Evolutionary conservation across 1,140 invertebrate genomes (phyloP).

Genomic region (Drosophila funebris): DNA sequence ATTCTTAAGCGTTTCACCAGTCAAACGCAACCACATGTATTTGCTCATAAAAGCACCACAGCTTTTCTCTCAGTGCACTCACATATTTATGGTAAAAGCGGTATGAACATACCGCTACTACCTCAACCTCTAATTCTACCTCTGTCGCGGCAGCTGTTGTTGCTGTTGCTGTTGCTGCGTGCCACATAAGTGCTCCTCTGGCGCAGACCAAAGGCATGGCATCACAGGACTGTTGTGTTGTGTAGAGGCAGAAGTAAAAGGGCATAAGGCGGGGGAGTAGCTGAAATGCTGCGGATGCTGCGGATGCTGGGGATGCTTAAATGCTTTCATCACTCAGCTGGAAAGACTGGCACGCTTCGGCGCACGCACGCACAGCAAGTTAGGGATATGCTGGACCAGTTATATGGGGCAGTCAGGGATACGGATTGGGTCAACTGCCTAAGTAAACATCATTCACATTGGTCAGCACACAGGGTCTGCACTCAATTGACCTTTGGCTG

Average conservation of each 20-base stretch:
- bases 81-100: neutral
- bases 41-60: neutral
- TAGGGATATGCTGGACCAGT: neutral
- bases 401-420: neutral
- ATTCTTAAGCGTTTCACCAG: neutral
- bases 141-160: neutral
- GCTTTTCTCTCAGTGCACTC: neutral
- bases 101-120: neutral
- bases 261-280: neutral
- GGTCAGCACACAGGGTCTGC: slow-evolving; percentile 13
- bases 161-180: slow-evolving; percentile 38
- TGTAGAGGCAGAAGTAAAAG: neutral
- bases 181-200: slow-evolving; percentile 63
- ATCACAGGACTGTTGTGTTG: neutral
- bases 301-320: slow-evolving; percentile 58
- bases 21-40: neutral
- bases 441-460: slow-evolving; percentile 40
- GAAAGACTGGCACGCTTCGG: slow-evolving; percentile 68
- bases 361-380: slow-evolving; percentile 55
- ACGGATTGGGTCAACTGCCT: slow-evolving; percentile 39
- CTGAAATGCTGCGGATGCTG: neutral
- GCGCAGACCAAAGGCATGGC: slow-evolving; percentile 6
- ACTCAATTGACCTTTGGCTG: slow-evolving; percentile 43
- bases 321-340: slow-evolving; percentile 79
- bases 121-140: neutral